Percentiles rank a stretch among this genome's conserved stretches.
Conservation (phyloP, 1,140 invertebrate genomes). For the Drosophila nigrodunni region DNA sequence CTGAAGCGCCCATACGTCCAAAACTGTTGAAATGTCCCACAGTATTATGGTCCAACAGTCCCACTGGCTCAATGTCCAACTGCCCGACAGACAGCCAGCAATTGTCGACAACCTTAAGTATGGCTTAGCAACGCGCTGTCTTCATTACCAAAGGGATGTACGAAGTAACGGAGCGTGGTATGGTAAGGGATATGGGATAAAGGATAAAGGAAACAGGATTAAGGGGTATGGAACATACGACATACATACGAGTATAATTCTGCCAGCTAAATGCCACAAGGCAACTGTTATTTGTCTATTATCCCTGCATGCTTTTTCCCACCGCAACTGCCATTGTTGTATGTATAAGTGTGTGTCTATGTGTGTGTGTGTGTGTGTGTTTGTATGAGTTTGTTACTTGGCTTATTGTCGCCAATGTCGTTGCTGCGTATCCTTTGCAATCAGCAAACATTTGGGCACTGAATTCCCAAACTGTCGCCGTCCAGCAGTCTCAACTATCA, state of each 20-base stretch:
- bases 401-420: conserved; percentile 76
- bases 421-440: conserved; percentile 78
- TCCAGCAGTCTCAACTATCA: conserved; percentile 64
- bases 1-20: conserved; percentile 9
- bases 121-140: conserved; percentile 75
- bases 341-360: conserved; percentile 31
- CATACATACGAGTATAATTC: conserved; percentile 42
- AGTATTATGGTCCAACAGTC: not conserved
- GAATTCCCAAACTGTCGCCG: conserved; percentile 52
- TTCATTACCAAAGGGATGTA: conserved; percentile 72
- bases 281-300: conserved; percentile 83
- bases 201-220: not conserved
- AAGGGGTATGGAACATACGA: not conserved
- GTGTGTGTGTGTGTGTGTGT: conserved; percentile 45
- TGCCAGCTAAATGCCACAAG: conserved; percentile 75
- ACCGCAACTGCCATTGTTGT: conserved; percentile 34
- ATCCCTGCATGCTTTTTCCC: conserved; percentile 66
- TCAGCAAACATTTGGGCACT: conserved; percentile 73
- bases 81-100: conserved; percentile 36
- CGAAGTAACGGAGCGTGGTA: conserved; percentile 15
- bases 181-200: not conserved
- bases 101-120: conserved; percentile 83
- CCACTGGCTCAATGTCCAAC: conserved; percentile 10
- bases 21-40: too few relatives aligned
- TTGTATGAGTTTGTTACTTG: conserved; percentile 40